phyloP scores from a whole-genome alignment of 2,888 invertebrate species.

The Lithophane socia region DNA sequence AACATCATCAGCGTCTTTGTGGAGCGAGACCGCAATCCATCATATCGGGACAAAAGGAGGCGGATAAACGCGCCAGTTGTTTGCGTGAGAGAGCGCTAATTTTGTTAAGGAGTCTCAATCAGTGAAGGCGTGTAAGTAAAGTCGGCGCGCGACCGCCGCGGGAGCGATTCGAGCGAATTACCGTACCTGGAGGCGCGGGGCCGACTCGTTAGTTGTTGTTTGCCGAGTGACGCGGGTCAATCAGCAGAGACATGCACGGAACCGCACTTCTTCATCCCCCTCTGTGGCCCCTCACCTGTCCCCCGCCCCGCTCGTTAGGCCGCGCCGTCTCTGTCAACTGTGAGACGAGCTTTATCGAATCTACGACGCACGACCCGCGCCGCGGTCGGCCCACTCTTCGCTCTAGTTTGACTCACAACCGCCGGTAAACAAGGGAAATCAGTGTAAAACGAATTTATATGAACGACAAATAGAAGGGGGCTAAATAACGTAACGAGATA shows the following conservation, averaged over 20 bases:
- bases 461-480: slow-evolving; percentile 79
- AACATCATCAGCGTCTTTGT: slow-evolving; percentile 86
- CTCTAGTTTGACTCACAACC: slow-evolving; percentile 87
- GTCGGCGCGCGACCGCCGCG: slow-evolving; percentile 84
- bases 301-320: slow-evolving; percentile 85
- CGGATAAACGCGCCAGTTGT: slow-evolving; percentile 84
- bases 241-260: slow-evolving; percentile 91
- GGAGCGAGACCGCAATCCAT: slow-evolving; percentile 88
- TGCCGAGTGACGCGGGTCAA: slow-evolving; percentile 91
- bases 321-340: slow-evolving; percentile 90
- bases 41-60: slow-evolving; percentile 88
- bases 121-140: slow-evolving; percentile 85
- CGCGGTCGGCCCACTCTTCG: slow-evolving; percentile 88
- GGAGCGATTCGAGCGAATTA: slow-evolving; percentile 86
- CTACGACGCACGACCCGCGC: slow-evolving; percentile 89
- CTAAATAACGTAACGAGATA: slow-evolving; percentile 64
- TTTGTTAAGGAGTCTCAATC: slow-evolving; percentile 90
- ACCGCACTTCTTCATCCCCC: slow-evolving; percentile 89
- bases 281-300: slow-evolving; percentile 72
- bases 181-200: slow-evolving; percentile 88
- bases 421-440: slow-evolving; percentile 89
- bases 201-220: slow-evolving; percentile 90
- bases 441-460: slow-evolving; percentile 87
- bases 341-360: slow-evolving; percentile 90
- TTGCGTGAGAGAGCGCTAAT: slow-evolving; percentile 88